Base-by-base conservation (phyloP, 2,888 invertebrate genomes). In the Athalia circularis region DNA sequence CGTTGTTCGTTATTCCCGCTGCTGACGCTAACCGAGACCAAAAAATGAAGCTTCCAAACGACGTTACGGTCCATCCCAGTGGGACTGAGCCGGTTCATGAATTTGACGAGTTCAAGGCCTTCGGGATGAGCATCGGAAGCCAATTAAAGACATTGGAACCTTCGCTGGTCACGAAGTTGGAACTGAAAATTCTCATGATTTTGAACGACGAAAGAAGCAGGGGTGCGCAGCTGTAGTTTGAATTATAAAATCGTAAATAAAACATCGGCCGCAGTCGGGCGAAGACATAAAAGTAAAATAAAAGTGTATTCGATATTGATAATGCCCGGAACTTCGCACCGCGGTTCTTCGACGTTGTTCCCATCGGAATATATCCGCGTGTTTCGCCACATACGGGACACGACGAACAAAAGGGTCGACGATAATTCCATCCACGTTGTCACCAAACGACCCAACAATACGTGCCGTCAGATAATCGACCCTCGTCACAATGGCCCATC, bases 381-480 rank as follows among this genome's bases (percentile, higher is more conserved):
- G 68, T 68, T 68, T 52, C 54, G 54, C 68, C 68, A 54, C 68
- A 68, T 54, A 54, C 9, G 6, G 29, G 6, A 68, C 47, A 54
- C 29, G 29, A 29, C 29, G 29, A 29, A 54, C 13, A 29, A 68
- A 68, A 68, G 68, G 68, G 68, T 68, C 68, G 68, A 54, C 68
- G 68, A 68, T 68, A 68, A 68, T 68, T 68, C 68, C 54, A 68
- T 68, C 68, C 68, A 68, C 68, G 68, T 68, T 68, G 68, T 68
- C 68, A 68, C 68, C 68, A 54, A 68, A 68, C 68, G 68, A 68
- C 68, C 68, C 68, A 68, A 67, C 68, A 68, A 68, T 68, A 68
- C 68, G 68, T 68, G 68, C 68, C 68, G 68, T 68, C 68, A 68
- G 68, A 68, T 68, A 68, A 68, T 68, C 68, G 68, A 68, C 68